These are phyloP conservation scores for Archocentrus centrarchus DNA, from an alignment of 2,113 vertebrate genomes.

Conservation along the genomic window DNA sequence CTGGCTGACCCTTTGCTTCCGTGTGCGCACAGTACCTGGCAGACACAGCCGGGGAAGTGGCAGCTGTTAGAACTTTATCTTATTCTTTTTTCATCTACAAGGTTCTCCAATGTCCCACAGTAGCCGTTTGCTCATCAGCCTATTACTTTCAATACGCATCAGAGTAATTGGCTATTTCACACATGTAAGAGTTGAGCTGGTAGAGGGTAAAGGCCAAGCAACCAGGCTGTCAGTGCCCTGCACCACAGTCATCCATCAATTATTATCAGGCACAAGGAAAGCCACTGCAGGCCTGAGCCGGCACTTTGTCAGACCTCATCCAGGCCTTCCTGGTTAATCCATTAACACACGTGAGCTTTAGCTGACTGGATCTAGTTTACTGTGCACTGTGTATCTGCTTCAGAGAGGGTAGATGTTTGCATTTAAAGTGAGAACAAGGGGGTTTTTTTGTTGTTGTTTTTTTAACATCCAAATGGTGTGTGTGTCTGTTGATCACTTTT, in stretches of 20 bases:
- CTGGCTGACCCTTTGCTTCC: slow-evolving; percentile 62
- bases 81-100: slow-evolving; percentile 82
- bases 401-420: neutral
- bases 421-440: neutral
- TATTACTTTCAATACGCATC: slow-evolving; percentile 92
- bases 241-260: slow-evolving; percentile 91
- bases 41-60: slow-evolving; percentile 69
- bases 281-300: slow-evolving; percentile 81
- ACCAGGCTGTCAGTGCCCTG: slow-evolving; percentile 90
- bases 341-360: slow-evolving; percentile 64
- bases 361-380: neutral
- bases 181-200: slow-evolving; percentile 95
- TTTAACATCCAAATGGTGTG: neutral
- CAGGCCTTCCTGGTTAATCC: slow-evolving; percentile 65
- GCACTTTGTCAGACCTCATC: slow-evolving; percentile 83
- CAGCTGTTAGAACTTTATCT: slow-evolving; percentile 93
- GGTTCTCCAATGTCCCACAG: slow-evolving; percentile 82
- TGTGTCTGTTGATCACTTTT: neutral
- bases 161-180: slow-evolving; percentile 99
- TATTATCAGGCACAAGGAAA: slow-evolving; percentile 91
- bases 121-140: slow-evolving; percentile 95
- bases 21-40: neutral
- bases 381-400: slow-evolving; percentile 3
- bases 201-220: slow-evolving; percentile 95
- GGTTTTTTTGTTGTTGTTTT: neutral